phyloP scores from a whole-genome alignment of 35 echinoderm and acorn worm species.

The Heliocidaris tuberculata region DNA sequence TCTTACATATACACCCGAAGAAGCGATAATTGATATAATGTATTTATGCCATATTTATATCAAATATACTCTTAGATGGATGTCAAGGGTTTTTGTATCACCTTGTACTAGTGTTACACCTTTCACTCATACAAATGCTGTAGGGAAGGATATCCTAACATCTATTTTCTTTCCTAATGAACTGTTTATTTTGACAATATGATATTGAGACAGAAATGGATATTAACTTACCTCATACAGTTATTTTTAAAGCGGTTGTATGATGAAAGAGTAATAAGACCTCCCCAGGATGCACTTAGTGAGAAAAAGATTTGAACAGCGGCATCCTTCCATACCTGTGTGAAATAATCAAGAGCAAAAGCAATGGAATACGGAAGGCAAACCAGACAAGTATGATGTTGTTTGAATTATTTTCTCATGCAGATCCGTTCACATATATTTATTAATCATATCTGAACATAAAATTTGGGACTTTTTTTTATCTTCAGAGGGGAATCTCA shows the following conservation, averaged over 20 bases:
- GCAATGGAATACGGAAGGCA: too few species aligned
- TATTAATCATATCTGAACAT: too few species aligned
- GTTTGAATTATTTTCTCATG: too few species aligned
- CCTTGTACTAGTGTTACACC: too few species aligned
- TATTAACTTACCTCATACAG: slow-evolving; percentile 72
- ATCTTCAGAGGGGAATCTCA: too few species aligned
- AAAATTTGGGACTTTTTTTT: too few species aligned
- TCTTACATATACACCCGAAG: neutral
- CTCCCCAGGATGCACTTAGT: slow-evolving; percentile 88
- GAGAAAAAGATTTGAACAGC: slow-evolving; percentile 96
- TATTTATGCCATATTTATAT: neutral
- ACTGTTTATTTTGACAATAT: neutral
- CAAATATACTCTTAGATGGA: neutral
- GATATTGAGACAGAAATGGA: neutral
- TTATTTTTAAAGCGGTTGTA: slow-evolving; percentile 95
- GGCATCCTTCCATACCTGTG: slow-evolving; percentile 95
- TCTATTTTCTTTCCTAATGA: too few species aligned
- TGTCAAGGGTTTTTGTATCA: neutral
- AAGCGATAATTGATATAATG: neutral
- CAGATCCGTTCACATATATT: too few species aligned
- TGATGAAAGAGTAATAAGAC: slow-evolving; percentile 80
- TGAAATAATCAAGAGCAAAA: slow-evolving; percentile 15
- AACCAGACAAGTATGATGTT: too few species aligned
- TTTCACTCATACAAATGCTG: too few species aligned
- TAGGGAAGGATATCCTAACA: too few species aligned